Conservation (phyloP, 2,113 vertebrate species). For the Cephalopholis sonnerati region DNA sequence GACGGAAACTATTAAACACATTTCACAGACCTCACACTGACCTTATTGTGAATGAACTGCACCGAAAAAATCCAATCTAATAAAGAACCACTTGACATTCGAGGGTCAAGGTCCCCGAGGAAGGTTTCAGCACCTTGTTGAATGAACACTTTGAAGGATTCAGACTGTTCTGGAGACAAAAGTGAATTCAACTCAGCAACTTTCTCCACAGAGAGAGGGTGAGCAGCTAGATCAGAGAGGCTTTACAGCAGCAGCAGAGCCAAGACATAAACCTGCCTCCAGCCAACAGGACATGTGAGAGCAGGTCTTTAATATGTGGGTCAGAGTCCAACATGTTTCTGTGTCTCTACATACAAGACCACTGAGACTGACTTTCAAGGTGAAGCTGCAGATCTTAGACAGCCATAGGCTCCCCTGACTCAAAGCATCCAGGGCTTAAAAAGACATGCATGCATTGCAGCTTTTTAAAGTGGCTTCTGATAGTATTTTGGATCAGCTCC, state of each 20-base stretch:
- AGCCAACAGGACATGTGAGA: not conserved
- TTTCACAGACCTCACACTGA: not conserved
- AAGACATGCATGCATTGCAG: no score
- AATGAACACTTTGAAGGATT: not conserved
- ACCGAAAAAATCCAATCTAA: not conserved
- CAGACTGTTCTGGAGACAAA: not conserved
- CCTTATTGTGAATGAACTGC: not conserved
- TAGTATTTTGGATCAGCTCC: no score
- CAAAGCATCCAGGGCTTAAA: not conserved
- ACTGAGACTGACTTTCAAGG: not conserved
- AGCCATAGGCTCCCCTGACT: not conserved
- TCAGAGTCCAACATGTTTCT: not conserved
- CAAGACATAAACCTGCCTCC: not conserved
- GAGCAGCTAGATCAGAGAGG: not conserved
- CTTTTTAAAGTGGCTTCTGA: not conserved
- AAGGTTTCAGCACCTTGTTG: slow-evolving; percentile 1
- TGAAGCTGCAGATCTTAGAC: not conserved
- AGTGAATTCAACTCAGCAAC: not conserved
- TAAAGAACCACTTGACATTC: not conserved
- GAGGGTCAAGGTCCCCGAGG: not conserved
- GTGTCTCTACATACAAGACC: not conserved
- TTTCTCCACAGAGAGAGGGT: not conserved
- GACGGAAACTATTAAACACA: not conserved
- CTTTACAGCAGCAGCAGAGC: slow-evolving; percentile 1
- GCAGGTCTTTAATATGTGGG: not conserved